A percentile compares a stretch with the other conserved stretches of the same genome.
Conservation (phyloP, 2,113 vertebrate species). For the Coturnix japonica region DNA sequence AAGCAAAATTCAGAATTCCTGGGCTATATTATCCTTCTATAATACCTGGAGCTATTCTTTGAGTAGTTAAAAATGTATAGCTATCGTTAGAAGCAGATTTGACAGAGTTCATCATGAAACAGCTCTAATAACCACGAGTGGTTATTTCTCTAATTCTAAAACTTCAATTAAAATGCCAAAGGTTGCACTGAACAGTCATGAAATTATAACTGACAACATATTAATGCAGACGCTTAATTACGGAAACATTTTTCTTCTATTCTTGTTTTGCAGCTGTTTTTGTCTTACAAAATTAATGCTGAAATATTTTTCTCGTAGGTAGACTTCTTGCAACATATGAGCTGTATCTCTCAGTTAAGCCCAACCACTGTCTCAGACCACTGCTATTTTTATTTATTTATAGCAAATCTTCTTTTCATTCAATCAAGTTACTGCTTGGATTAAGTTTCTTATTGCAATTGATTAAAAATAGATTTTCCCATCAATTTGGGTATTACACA, state of each 20-base stretch:
- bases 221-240: neutral
- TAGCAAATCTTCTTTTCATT: neutral
- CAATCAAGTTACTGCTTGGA: neutral
- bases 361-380: neutral
- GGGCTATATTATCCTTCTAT: neutral
- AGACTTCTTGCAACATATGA: neutral
- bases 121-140: neutral
- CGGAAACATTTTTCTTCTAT: neutral
- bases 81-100: conserved; percentile 24
- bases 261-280: neutral
- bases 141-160: neutral
- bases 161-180: neutral
- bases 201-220: neutral
- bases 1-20: neutral
- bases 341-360: neutral
- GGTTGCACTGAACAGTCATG: neutral
- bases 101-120: neutral
- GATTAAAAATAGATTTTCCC: conserved; percentile 18
- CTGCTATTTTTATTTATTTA: neutral
- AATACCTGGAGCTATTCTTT: conserved; percentile 29
- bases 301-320: neutral
- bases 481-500: neutral
- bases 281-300: neutral
- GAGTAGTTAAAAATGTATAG: conserved; percentile 33
- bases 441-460: neutral